Evolutionary conservation across 2,113 vertebrate genomes (phyloP).

Genomic region (Nothoprocta pentlandii): DNA sequence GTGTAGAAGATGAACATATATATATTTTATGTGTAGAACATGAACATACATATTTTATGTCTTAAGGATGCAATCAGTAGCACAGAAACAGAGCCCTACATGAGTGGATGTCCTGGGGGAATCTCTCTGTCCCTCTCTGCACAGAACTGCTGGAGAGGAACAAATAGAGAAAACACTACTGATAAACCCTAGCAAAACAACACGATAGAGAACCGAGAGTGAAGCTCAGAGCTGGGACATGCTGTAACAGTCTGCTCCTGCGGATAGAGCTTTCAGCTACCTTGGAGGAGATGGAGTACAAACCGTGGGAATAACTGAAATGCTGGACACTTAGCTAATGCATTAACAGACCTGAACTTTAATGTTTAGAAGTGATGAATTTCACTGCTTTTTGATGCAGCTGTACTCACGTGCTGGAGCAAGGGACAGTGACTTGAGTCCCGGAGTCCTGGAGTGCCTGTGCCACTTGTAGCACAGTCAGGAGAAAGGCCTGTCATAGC

Average conservation of each 20-base stretch:
- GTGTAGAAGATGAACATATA: too few relatives aligned
- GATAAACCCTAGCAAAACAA: not conserved
- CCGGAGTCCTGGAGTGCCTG: not conserved
- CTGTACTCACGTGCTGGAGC: not conserved
- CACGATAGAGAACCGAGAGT: rapidly evolving
- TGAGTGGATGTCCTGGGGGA: not conserved
- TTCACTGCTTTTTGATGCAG: not conserved
- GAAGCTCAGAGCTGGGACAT: not conserved
- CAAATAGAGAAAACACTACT: not conserved
- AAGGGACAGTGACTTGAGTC: not conserved
- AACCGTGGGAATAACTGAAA: not conserved
- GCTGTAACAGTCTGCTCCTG: not conserved
- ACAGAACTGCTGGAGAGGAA: not conserved
- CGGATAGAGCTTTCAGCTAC: not conserved
- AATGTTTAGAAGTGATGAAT: not conserved
- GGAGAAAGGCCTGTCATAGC: not conserved
- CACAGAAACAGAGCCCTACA: not conserved
- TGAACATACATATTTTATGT: not conserved
- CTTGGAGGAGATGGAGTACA: rapidly evolving
- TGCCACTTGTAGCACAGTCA: not conserved
- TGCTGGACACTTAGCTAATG: not conserved
- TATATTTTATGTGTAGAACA: not conserved
- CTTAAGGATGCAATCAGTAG: not conserved
- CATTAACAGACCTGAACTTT: not conserved
- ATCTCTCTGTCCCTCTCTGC: not conserved